Evolutionary conservation across 2,797 vertebrate species (phyloP).

Genomic region (Carapus acus): DNA sequence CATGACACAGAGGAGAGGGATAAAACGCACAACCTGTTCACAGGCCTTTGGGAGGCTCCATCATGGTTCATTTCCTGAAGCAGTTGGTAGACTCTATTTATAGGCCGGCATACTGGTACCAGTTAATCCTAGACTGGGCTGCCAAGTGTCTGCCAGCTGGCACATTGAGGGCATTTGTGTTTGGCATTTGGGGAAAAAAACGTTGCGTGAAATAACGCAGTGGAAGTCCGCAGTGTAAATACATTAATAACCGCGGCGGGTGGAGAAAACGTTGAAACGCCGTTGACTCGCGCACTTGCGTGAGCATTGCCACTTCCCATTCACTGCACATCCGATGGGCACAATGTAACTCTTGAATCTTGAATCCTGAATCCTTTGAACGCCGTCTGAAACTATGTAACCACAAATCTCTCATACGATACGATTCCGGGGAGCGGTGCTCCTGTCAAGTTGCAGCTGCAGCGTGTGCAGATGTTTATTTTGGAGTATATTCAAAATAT

Average conservation of each 20-base stretch:
- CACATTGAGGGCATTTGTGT: constrained; percentile 53
- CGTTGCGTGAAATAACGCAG: constrained; percentile 47
- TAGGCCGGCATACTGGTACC: constrained; percentile 69
- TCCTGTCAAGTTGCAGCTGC: constrained; percentile 27
- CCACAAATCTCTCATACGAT: background rate
- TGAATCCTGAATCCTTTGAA: too few species aligned
- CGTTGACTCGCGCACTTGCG: too few species aligned
- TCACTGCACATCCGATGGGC: too few species aligned
- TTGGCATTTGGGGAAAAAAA: constrained; percentile 43
- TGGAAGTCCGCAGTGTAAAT: constrained; percentile 38
- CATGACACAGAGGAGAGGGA: constrained; percentile 53
- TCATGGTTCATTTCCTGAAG: constrained; percentile 72
- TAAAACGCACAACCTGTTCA: constrained; percentile 69
- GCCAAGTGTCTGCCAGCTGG: constrained; percentile 70
- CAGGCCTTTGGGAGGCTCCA: constrained; percentile 68
- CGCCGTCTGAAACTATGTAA: background rate
- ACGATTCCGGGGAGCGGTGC: too few species aligned
- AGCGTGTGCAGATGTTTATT: constrained; percentile 21
- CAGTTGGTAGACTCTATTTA: constrained; percentile 73
- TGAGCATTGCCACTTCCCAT: background rate
- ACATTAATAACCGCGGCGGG: constrained; percentile 39
- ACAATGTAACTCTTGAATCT: too few species aligned
- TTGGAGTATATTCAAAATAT: constrained; percentile 37
- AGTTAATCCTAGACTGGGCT: constrained; percentile 72
- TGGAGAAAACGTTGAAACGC: background rate